Evolutionary conservation across 2,113 vertebrate species (phyloP), one percentile per base, ranked within the genome.

Genomic region (Paracanthobrama guichenoti): DNA sequence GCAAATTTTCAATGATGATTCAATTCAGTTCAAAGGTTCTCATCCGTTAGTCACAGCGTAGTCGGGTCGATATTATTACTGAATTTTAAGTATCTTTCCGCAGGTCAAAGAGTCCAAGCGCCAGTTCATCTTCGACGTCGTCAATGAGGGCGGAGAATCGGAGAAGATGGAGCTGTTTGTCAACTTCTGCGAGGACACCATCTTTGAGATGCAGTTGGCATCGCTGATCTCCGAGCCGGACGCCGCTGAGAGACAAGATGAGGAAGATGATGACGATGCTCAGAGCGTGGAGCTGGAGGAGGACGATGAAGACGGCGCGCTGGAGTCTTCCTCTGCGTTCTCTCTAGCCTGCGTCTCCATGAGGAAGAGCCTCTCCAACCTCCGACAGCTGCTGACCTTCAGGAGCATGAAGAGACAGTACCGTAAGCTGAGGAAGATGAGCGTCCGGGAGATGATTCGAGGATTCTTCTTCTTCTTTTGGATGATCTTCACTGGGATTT

Each of bases 91-190:
- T 28, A 46, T 44, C 0, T 28, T 53, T 31, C 98, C 97, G 24
- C 97, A 99, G 88, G 97, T 99, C 85, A 99, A 98, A 78, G 98
- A 99, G 92, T 99, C 98, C 0, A 99, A 99, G 90, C 92, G 97
- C 16, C 98, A 99, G 88, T 99, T 99, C 85, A 99, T 99, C 89
- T 99, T 99, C n/a, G 98, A 99, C 31, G 98, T 99, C 11, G 98
- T 99, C 86, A 99, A 99, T 26, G 97, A 99, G 90, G 97, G 98
- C 0, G 98, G 97, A 11, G 98, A 99, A 87, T 97, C 97, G n/a
- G 98, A 99, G 88, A 99, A 99, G 93, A 99, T 99, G 98, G 98
- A 99, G 62, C 94, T 99, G 9, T 99, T 99, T 73, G 98, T 99
- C n/a, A 99, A 97, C 89, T 99, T 99, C 91, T 99, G 98, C 31